Evolutionary conservation across 2,797 vertebrate genomes (phyloP), one percentile per base, ranked within the genome.

Genomic region (Oceanodroma leucorhoa): DNA sequence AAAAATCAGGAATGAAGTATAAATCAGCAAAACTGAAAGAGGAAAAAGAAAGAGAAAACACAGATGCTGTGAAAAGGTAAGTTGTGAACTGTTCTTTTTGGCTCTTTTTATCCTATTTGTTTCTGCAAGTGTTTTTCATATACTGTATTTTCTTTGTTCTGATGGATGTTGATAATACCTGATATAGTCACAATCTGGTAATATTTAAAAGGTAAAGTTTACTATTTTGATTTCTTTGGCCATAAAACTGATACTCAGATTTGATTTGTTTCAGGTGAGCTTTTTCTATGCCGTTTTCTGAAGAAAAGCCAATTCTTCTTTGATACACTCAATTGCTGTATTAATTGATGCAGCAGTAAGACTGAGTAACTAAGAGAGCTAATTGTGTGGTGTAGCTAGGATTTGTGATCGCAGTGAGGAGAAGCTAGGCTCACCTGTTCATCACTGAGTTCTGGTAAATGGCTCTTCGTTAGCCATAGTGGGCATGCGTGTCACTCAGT

Each of bases 1-100:
- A 97, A 50, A 98, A 97, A 40, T 98, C 98, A 1, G 99, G 99
- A 51, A 99, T 99, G 99, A 99, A 99, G 94, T 98, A 98, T 95
- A 98, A 95, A 87, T 99, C 98, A 94, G 98, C 98, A 92, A 98
- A 98, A 78, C 91, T 99, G 93, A 98, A 97, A 54, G 81, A 95
- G 58, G 95, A 96, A 55, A 97, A 98, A 91, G 98, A 96, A 85
- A 98, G 97, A 87, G 96, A 98, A 97, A 98, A 99, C 97, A 98
- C 97, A 94, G 99, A 99, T 87, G 98, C 97, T 29, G 89, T 98
- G 60, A 98, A 93, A 95, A 99, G 98, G 99, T 99, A 97, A 97
- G 67, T 48, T 62, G 48, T 30, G 81, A 78, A 7, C 82, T 70
- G 40, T 16, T 45, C 27, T 57, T 78, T 72, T 61, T 9, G 36